Evolutionary conservation across 1,140 invertebrate species (phyloP), one percentile per base, ranked within the genome.

Genomic region (Drosophila baimaii): DNA sequence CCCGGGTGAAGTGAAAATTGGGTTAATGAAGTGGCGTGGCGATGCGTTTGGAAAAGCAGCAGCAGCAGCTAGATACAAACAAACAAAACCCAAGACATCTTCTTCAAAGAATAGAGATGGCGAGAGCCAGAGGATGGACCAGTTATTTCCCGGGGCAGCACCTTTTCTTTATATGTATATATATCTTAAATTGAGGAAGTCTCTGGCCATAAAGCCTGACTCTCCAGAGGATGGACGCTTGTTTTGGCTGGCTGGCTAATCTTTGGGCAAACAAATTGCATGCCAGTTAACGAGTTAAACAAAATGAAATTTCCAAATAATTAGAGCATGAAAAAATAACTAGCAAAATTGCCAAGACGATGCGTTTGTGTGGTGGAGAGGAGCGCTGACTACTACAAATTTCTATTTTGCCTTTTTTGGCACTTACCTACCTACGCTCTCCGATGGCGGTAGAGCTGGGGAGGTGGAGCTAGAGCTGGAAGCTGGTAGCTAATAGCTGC

Each of bases 311-410:
- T 88, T 88, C 84, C 84, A 88, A 88, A 88, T 88, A 88, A 88
- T 88, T 88, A 88, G 84, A 88, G 84, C 84, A 77, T 88, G 84
- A 88, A 89, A 88, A 89, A 88, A 89, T 89, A 81, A 88, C 88
- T 66, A 74, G 83, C 83, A 68, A 86, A 57, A 83, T 77, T 79
- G 70, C 79, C 74, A 63, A 63, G 47, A 64, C 70, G n/a, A 69
- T 65, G 68, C 70, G 59, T 69, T 61, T 62, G 43, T 63, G 47
- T 75, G 35, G 62, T 35, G 62, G 19, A 61, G 58, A 63, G 39
- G n/a, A 43, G 65, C 70, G 54, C n/a, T n/a, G n/a, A n/a, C n/a
- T n/a, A 23, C 25, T 19, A 17, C 47, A 75, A 89, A 89, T 89
- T 89, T 88, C 84, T 88, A 89, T 88, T 84, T 65, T 72, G 77